Percentiles rank a stretch among this genome's conserved stretches.
Evolutionary conservation across 2,797 vertebrate species (phyloP).

Genomic region (Clarias pachynema): DNA sequence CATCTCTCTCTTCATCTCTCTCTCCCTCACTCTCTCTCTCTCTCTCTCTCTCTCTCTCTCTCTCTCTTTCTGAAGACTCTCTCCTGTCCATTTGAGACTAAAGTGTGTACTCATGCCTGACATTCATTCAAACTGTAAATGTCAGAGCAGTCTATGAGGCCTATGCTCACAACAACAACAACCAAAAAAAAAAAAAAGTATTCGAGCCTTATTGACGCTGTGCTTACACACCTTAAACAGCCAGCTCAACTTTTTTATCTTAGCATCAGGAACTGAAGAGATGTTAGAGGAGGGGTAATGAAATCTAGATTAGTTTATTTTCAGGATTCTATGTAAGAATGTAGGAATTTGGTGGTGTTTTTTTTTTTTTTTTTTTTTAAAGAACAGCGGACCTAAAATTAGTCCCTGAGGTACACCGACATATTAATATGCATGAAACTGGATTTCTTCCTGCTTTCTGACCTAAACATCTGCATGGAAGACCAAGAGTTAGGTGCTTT

Average conservation of each 20-base stretch:
- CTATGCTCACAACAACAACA: not conserved
- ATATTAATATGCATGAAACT: not conserved
- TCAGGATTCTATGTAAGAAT: not conserved
- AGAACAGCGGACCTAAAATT: not conserved
- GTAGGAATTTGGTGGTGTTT: not conserved
- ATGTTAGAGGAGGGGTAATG: not conserved
- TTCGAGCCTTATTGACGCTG: not conserved
- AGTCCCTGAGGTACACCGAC: conserved; percentile 14
- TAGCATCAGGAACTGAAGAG: not conserved
- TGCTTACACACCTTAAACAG: not conserved
- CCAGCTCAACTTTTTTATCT: not conserved
- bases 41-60: not conserved
- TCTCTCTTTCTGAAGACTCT: conserved; percentile 1
- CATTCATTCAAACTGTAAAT: conserved; percentile 9
- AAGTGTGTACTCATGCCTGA: conserved; percentile 40
- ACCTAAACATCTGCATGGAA: not conserved
- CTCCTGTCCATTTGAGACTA: conserved; percentile 32
- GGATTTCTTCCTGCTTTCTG: too few species aligned
- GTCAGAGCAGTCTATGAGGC: conserved; percentile 20
- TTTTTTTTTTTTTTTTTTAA: not conserved
- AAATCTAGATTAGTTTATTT: not conserved
- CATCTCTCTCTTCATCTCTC: not conserved
- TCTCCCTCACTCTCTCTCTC: not conserved
- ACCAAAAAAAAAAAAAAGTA: not conserved
- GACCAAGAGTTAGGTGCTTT: not conserved